Conservation (phyloP, 2,888 invertebrate species). For the Monoplex corrugatus region DNA sequence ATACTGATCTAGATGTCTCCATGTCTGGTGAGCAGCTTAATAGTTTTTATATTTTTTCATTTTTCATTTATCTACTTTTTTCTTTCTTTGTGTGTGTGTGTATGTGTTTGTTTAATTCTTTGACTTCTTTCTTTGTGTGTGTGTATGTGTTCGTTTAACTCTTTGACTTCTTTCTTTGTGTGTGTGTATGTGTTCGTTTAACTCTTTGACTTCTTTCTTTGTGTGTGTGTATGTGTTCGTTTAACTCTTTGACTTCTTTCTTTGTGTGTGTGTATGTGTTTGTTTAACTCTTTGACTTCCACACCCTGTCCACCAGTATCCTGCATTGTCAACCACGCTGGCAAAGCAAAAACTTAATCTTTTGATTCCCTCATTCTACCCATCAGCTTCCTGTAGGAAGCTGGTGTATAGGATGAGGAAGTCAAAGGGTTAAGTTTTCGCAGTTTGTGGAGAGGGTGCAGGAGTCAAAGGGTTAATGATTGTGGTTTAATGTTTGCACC, state of each 20-base stretch:
- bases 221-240: constrained; percentile 27
- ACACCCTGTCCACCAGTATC: too few relatives aligned
- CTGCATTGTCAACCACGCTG: too few relatives aligned
- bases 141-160: neutral
- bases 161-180: neutral
- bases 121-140: neutral
- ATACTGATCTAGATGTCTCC: constrained; percentile 37
- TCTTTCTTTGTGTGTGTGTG: neutral
- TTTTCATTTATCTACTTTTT: neutral
- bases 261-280: constrained; percentile 31
- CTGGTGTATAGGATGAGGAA: too few relatives aligned
- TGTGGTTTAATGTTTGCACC: too few relatives aligned
- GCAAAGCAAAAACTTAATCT: too few relatives aligned
- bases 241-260: neutral
- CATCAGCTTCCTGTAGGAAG: neutral
- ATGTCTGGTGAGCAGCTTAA: constrained; percentile 13
- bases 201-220: neutral
- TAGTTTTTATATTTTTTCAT: neutral
- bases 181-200: neutral
- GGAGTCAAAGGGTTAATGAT: too few relatives aligned
- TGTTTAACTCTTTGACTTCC: neutral
- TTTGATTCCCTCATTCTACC: too few relatives aligned
- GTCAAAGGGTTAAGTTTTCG: too few relatives aligned
- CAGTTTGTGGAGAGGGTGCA: too few relatives aligned
- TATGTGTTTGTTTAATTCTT: neutral